phyloP scores from a whole-genome alignment of 1,140 invertebrate species.

The Caenorhabditis brenneri region DNA sequence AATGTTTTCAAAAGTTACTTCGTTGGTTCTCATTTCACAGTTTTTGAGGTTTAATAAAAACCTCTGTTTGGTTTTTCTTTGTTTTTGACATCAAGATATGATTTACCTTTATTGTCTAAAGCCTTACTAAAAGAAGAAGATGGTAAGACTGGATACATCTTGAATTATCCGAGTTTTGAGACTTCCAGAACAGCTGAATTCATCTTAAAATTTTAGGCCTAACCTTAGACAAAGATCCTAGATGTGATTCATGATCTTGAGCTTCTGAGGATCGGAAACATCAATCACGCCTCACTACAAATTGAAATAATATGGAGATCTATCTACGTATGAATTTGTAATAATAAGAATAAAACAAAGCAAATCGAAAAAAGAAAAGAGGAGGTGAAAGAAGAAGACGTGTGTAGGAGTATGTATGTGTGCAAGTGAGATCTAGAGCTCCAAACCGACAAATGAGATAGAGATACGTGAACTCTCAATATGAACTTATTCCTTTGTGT shows the following conservation, averaged over 20 bases:
- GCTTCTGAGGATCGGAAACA: background rate
- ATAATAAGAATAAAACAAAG: conserved; percentile 8
- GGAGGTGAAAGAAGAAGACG: background rate
- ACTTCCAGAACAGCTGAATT: no score
- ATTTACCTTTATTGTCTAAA: no score
- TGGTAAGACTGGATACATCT: no score
- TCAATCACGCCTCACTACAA: background rate
- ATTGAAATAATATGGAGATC: background rate
- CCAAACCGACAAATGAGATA: background rate
- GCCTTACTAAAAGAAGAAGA: no score
- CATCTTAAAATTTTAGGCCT: no score
- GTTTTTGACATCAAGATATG: no score
- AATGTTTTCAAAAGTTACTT: no score
- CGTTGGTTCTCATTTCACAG: no score
- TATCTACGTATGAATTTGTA: background rate
- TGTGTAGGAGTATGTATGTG: background rate
- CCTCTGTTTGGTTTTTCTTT: no score
- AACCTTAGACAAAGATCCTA: background rate
- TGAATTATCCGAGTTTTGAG: no score
- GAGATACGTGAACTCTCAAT: conserved; percentile 28
- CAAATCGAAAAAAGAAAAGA: background rate
- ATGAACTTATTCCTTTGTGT: background rate
- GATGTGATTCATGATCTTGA: background rate
- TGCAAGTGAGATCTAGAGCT: conserved; percentile 27
- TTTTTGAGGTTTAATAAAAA: no score